Base-by-base conservation (phyloP, 2,888 invertebrate genomes). In the Chirona hameri region DNA sequence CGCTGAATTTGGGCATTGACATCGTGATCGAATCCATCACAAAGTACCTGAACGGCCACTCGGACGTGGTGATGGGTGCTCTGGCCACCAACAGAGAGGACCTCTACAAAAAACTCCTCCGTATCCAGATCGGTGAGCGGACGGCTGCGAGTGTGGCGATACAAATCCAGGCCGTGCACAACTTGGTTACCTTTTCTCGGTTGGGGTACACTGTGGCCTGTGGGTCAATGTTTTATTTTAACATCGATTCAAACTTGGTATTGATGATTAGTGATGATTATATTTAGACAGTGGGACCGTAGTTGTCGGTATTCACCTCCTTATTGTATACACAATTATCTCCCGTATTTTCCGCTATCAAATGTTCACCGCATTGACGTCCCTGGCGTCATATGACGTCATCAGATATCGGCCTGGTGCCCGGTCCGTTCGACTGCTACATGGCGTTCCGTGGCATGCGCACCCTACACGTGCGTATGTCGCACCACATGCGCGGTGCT, bases 21-120 rank as follows among this genome's bases (percentile, higher is more conserved):
- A 89, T 98, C 82, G 94, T 93, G 2, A 89, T 95, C 86, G 97
- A 99, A 89, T 99, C 99, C 0, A 87, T 98, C 82, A 97, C 98
- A 0, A 99, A 99, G 89, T 99, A 98, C 88, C 95, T 99, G 93
- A 99, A 99, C 88, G 99, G 99, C 0, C 99, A 99, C 89, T 93
- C 96, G 0, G 99, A 99, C 89, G 94, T 97, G 31, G 92, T 99
- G 12, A 99, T 99, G 99, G 99, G 99, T 2, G 94, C 95, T n/a
- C 91, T 93, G 14, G 90, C 94, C 57, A 91, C 94, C 5, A 95
- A 92, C 86, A 90, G 92, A 86, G 92, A 94, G 76, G 91, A 91
- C 80, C 86, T 98, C 5, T 92, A 92, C 84, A 89, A 92, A 21
- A 91, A 91, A 87, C 88, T 99, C 57, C 90, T 92, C 85, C 98